Evolutionary conservation across 2,113 vertebrate genomes (phyloP).

Genomic region (Gadus chalcogrammus): DNA sequence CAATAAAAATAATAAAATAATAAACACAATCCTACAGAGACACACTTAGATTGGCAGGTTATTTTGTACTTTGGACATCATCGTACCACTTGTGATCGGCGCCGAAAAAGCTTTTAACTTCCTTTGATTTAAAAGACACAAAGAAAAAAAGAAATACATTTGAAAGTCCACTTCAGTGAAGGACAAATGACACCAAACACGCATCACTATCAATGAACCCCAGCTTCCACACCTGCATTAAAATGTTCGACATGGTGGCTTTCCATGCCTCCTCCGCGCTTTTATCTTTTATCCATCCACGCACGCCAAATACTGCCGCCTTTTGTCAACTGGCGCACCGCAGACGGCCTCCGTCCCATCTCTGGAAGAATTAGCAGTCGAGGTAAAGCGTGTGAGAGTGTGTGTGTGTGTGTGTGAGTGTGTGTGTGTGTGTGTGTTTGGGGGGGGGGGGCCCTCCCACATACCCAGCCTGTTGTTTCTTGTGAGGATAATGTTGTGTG

Average conservation of each 20-base stretch:
- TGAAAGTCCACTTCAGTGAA: conserved; percentile 4
- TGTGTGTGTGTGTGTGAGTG: too few relatives aligned
- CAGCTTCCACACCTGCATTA: conserved; percentile 4
- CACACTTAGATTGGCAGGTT: too few relatives aligned
- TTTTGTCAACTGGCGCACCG: neutral
- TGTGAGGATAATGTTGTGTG: conserved; percentile 69
- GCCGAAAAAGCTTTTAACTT: neutral
- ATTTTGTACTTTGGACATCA: too few relatives aligned
- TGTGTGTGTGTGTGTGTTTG: conserved; percentile 34
- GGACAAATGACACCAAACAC: neutral
- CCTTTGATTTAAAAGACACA: neutral
- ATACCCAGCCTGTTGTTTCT: conserved; percentile 68
- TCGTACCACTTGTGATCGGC: too few relatives aligned
- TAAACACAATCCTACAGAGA: too few relatives aligned
- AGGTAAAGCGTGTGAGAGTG: neutral
- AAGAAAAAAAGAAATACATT: neutral
- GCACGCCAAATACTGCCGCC: neutral
- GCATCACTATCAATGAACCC: conserved; percentile 23
- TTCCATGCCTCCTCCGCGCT: conserved; percentile 28
- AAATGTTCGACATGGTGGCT: conserved; percentile 18
- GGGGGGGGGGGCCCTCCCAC: conserved; percentile 53
- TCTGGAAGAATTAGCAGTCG: conserved; percentile 27
- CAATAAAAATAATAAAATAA: neutral
- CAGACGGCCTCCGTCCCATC: conserved; percentile 6
- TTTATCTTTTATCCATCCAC: too few relatives aligned